phyloP scores from a whole-genome alignment of 2,797 vertebrate genomes.

The Sebastes alutus region DNA sequence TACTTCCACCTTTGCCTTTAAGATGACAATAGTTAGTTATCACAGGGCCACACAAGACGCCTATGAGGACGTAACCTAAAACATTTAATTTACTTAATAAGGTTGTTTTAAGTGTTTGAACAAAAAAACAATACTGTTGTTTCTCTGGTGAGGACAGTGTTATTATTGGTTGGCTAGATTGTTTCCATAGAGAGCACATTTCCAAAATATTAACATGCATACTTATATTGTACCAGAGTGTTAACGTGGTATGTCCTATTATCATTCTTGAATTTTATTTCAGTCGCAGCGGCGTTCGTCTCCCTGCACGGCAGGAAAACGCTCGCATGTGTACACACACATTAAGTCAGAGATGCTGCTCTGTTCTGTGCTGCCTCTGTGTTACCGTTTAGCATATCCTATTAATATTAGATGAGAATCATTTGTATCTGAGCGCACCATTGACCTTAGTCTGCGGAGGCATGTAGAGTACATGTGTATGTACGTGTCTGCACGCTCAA shows the following conservation, averaged over 20 bases:
- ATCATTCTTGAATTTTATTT: constrained; percentile 36
- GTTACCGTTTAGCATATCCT: constrained; percentile 75
- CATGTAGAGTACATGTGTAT: constrained; percentile 60
- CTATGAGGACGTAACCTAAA: background rate
- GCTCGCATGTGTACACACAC: constrained; percentile 18
- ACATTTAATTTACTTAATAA: background rate
- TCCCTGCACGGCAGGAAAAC: constrained; percentile 9
- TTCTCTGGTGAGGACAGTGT: background rate
- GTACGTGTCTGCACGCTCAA: constrained; percentile 6
- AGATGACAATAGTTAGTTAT: background rate
- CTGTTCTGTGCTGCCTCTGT: constrained; percentile 45
- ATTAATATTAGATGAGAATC: constrained; percentile 84
- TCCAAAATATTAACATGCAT: constrained; percentile 22
- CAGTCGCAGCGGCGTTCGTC: constrained; percentile 22
- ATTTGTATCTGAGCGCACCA: constrained; percentile 76
- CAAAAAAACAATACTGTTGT: background rate
- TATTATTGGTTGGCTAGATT: background rate
- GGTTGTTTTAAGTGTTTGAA: background rate
- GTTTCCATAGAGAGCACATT: constrained; percentile 3
- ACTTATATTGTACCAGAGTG: constrained; percentile 5
- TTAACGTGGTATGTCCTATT: constrained; percentile 26
- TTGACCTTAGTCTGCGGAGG: constrained; percentile 68
- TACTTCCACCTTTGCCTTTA: background rate
- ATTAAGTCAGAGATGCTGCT: constrained; percentile 28
- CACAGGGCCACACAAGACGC: background rate